Conservation (phyloP, 2,113 vertebrate genomes). For the Ancistrus triradiatus region DNA sequence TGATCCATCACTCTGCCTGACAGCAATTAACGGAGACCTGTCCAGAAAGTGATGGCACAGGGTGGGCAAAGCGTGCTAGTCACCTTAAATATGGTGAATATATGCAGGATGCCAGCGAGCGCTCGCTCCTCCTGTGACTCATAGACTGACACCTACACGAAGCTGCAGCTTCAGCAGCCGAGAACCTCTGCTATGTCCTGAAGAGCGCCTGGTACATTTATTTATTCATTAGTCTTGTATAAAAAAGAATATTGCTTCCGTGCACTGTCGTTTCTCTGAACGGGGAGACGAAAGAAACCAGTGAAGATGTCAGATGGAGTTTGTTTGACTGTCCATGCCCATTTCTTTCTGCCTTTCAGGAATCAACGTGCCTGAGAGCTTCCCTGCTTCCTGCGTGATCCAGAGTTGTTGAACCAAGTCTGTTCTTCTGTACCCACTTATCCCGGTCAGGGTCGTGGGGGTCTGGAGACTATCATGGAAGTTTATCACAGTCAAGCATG, state of each 20-base stretch:
- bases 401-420: too few relatives aligned
- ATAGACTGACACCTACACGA: slow-evolving; percentile 32
- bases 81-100: slow-evolving; percentile 44
- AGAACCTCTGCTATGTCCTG: slow-evolving; percentile 13
- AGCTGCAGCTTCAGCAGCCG: slow-evolving; percentile 38
- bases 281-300: neutral
- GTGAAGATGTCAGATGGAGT: neutral
- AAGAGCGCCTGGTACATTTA: neutral
- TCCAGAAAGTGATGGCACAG: slow-evolving; percentile 47
- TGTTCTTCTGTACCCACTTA: too few relatives aligned
- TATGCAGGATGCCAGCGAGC: slow-evolving; percentile 36
- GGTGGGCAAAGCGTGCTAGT: slow-evolving; percentile 41
- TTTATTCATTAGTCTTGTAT: neutral
- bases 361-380: too few relatives aligned
- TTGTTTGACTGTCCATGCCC: neutral
- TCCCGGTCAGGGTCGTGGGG: too few relatives aligned
- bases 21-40: slow-evolving; percentile 63
- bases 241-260: neutral
- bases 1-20: slow-evolving; percentile 56
- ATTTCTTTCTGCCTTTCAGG: too few relatives aligned
- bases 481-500: too few relatives aligned
- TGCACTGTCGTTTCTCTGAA: neutral
- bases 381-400: too few relatives aligned
- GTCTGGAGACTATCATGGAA: too few relatives aligned
- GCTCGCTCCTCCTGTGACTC: slow-evolving; percentile 13